phyloP scores from a whole-genome alignment of 2,888 invertebrate species.

The Mystacides longicornis region DNA sequence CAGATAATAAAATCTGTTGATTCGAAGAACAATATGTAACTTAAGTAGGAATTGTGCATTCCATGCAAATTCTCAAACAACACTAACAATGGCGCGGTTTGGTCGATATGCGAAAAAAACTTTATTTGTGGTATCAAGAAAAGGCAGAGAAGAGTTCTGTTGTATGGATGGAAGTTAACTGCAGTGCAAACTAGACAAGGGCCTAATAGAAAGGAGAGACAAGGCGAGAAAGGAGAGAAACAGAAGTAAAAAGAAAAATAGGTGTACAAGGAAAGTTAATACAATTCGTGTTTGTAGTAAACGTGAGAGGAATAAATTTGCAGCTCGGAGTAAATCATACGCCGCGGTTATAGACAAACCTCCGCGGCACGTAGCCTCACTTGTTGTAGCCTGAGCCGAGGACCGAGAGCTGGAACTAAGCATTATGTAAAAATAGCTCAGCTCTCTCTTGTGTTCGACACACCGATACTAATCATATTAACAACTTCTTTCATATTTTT shows the following conservation, averaged over 20 bases:
- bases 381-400: slow-evolving; percentile 23
- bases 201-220: not conserved
- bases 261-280: slow-evolving; percentile 25
- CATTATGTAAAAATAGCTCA: too few species aligned
- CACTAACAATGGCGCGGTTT: not conserved
- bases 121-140: not conserved
- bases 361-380: slow-evolving; percentile 25
- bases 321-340: slow-evolving; percentile 24
- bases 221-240: slow-evolving; percentile 13
- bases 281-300: slow-evolving; percentile 26
- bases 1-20: too few species aligned
- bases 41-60: not conserved
- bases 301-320: slow-evolving; percentile 24
- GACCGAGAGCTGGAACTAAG: too few species aligned
- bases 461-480: too few species aligned
- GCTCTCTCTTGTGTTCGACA: too few species aligned
- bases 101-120: not conserved
- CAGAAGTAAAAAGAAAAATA: slow-evolving; percentile 21
- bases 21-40: too few species aligned
- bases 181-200: slow-evolving; percentile 10
- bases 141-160: not conserved
- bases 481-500: too few species aligned
- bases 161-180: slow-evolving; percentile 1
- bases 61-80: not conserved
- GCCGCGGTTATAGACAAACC: slow-evolving; percentile 18